Conservation (phyloP, 2,888 invertebrate genomes). For the Eucriotettix oculatus region DNA sequence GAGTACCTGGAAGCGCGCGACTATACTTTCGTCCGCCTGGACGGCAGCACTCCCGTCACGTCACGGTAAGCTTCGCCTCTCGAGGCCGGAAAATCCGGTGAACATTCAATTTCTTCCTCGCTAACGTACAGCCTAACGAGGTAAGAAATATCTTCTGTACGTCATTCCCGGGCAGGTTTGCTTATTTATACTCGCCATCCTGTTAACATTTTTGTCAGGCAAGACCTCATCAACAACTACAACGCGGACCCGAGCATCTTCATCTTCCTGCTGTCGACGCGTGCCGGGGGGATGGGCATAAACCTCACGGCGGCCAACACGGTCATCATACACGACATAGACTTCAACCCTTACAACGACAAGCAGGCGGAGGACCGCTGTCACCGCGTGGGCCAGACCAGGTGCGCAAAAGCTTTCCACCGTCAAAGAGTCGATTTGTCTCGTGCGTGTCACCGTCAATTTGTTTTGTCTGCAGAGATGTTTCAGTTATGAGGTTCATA, state of each 20-base stretch:
- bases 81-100: too few relatives aligned
- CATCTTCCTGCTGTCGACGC: conserved; percentile 80
- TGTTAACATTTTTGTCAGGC: conserved; percentile 24
- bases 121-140: too few relatives aligned
- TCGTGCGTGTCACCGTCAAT: neutral
- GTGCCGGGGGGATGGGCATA: conserved; percentile 90
- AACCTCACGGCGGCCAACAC: conserved; percentile 89
- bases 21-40: conserved; percentile 64
- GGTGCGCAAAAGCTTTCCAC: conserved; percentile 20
- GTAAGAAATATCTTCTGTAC: too few relatives aligned
- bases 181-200: too few relatives aligned
- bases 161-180: too few relatives aligned
- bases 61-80: conserved; percentile 36
- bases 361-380: conserved; percentile 90
- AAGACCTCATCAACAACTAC: conserved; percentile 79
- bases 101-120: too few relatives aligned
- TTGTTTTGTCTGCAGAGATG: conserved; percentile 39
- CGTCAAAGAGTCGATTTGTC: neutral
- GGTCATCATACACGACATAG: conserved; percentile 92
- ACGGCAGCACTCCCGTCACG: conserved; percentile 76
- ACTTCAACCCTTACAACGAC: conserved; percentile 97
- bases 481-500: conserved; percentile 70
- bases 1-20: conserved; percentile 62
- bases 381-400: conserved; percentile 43
- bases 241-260: conserved; percentile 65